Base-by-base conservation (phyloP, 2,797 vertebrate genomes). In the Sphaeramia orbicularis region DNA sequence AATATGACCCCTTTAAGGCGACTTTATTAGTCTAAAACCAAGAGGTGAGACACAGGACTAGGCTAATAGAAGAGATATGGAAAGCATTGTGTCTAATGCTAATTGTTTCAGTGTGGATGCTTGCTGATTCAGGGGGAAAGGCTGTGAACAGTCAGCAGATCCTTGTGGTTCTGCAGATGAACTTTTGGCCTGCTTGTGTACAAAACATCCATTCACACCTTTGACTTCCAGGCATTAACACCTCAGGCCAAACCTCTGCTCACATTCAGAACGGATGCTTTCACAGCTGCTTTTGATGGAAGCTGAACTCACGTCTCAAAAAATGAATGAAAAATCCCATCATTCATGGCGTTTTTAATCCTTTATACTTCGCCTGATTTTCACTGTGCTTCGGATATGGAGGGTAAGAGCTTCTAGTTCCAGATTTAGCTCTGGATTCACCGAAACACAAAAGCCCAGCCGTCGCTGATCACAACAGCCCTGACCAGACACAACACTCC, bases 401-500 rank as follows among this genome's bases (percentile, higher is more conserved):
- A 42, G 3, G 10, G 11, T 13, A 50, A 49, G 11, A n/a, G 35
- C 32, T 27, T 63, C 36, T 36, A 45, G 41, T 61, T 59, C 13
- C 32, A 4, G 37, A 59, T 55, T 61, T 55, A 58, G 50, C 37
- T 66, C 49, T 5, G 38, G 48, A 18, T 27, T 30, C 30, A 37
- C 15, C 51, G 15, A 41, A 45, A 65, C 7, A 73, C 51, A 70
- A 70, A 56, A 64, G 24, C 38, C 18, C 15, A 24, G 38, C 14
- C 49, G 18, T 30, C 15, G 6, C 58, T 45, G 42, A 51, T n/a
- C 44, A 56, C 52, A 71, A 13, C 57, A 30, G 37, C 44, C 45
- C 43, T 6, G 43, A 65, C 7, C 57, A 49, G 55, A 52, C 44
- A 19, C 59, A 40, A 24, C 45, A 5, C 64, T 44, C 72, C 77